Evolutionary conservation across 2,113 vertebrate species (phyloP).

Genomic region (Anhinga anhinga): DNA sequence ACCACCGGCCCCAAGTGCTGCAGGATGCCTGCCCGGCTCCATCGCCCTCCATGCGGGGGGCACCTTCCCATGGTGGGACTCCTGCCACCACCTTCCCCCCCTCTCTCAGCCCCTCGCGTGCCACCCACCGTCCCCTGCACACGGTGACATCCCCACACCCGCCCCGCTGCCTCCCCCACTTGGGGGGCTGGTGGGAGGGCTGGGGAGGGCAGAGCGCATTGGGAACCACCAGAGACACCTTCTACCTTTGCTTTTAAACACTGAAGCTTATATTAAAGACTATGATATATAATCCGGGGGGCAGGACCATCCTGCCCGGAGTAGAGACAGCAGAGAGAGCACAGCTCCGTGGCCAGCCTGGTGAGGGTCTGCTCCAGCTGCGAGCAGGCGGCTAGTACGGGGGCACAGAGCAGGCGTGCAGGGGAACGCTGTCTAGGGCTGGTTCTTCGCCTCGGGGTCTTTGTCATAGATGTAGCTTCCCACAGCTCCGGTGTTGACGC

Average conservation of each 20-base stretch:
- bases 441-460: conserved; percentile 84
- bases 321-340: conserved; percentile 12
- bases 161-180: accelerated
- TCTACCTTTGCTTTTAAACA: conserved; percentile 45
- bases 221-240: background rate
- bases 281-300: background rate
- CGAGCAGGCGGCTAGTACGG: conserved; percentile 28
- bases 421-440: conserved; percentile 73
- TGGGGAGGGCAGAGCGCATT: conserved; percentile 3
- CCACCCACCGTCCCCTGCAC: background rate
- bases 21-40: background rate
- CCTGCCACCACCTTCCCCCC: background rate
- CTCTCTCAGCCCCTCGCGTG: background rate
- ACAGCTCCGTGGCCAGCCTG: conserved; percentile 5
- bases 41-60: accelerated
- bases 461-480: conserved; percentile 98
- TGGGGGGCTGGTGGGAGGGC: background rate
- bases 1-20: background rate
- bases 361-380: background rate
- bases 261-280: conserved; percentile 55
- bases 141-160: background rate
- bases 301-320: background rate
- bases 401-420: background rate
- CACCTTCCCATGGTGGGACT: background rate
- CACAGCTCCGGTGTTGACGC: conserved; percentile 95